Evolutionary conservation across 2,888 invertebrate genomes (phyloP).

Genomic region (Drosophila monieri): DNA sequence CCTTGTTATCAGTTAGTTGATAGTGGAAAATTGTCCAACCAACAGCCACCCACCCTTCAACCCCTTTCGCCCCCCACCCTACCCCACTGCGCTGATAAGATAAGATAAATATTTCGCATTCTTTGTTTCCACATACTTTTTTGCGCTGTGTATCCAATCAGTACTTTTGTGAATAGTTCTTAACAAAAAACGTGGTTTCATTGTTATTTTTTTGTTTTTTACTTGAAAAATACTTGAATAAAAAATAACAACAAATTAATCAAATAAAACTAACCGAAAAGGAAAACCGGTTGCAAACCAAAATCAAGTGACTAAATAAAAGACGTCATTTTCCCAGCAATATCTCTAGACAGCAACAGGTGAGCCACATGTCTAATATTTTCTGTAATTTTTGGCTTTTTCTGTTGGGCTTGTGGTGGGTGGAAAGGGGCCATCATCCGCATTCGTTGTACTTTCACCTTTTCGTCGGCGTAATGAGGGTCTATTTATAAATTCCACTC

Average conservation of each 20-base stretch:
- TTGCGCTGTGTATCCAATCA: constrained; percentile 34
- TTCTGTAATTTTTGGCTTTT: neutral
- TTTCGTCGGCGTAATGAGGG: constrained; percentile 11
- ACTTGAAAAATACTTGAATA: neutral
- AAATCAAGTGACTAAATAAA: constrained; percentile 20
- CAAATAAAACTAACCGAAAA: constrained; percentile 23
- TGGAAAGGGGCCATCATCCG: constrained; percentile 5
- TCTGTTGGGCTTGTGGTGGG: constrained; percentile 5
- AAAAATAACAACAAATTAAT: constrained; percentile 15
- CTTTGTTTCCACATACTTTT: constrained; percentile 15
- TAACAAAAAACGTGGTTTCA: constrained; percentile 9
- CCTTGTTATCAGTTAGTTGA: constrained; percentile 53
- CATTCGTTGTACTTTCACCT: constrained; percentile 34
- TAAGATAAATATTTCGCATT: constrained; percentile 56
- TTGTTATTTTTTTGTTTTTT: constrained; percentile 1
- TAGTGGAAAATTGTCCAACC: constrained; percentile 59
- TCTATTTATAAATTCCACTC: constrained; percentile 10
- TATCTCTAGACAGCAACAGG: constrained; percentile 29
- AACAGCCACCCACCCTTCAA: constrained; percentile 6
- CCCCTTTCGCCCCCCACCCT: constrained; percentile 1
- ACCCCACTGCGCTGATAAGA: constrained; percentile 48
- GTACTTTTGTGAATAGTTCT: constrained; percentile 32
- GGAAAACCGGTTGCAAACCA: constrained; percentile 35
- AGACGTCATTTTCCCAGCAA: constrained; percentile 26
- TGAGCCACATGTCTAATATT: constrained; percentile 12